Conservation (phyloP, 2,113 vertebrate genomes). For the Echinops telfairi region DNA sequence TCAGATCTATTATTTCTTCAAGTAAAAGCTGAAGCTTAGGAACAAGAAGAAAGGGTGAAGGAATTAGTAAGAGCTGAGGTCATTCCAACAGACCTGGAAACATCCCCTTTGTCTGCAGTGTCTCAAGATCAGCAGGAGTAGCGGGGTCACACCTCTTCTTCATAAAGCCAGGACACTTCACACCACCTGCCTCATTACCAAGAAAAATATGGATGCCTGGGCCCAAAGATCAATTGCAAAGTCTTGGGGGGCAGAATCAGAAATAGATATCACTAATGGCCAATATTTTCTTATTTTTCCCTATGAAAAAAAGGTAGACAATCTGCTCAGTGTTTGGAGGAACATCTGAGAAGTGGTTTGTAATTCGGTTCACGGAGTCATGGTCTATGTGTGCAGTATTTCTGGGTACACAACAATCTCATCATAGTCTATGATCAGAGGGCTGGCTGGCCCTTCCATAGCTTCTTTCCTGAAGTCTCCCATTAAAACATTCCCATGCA, state of each 20-base stretch:
- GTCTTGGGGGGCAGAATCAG: not conserved
- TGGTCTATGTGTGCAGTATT: not conserved
- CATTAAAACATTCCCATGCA: not conserved
- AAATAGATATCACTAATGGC: not conserved
- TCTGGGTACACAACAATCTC: not conserved
- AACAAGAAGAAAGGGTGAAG: slow-evolving; percentile 35
- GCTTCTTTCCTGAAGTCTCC: not conserved
- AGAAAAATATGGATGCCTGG: not conserved
- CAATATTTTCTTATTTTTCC: not conserved
- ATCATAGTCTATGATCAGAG: not conserved
- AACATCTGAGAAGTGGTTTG: not conserved
- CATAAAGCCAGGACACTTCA: not conserved
- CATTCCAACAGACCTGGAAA: not conserved
- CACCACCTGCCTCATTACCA: not conserved
- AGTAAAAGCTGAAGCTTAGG: slow-evolving; percentile 44
- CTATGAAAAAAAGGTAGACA: not conserved
- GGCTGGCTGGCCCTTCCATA: not conserved
- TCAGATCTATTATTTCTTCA: slow-evolving; percentile 19
- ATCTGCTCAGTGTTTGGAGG: not conserved
- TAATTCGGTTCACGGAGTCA: not conserved
- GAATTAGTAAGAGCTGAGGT: not conserved
- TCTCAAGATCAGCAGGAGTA: not conserved
- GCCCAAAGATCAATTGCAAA: not conserved
- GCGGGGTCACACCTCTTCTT: not conserved
- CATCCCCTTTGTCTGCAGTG: not conserved